Conservation (phyloP, 2,888 invertebrate species). For the Mimachlamys varia region DNA sequence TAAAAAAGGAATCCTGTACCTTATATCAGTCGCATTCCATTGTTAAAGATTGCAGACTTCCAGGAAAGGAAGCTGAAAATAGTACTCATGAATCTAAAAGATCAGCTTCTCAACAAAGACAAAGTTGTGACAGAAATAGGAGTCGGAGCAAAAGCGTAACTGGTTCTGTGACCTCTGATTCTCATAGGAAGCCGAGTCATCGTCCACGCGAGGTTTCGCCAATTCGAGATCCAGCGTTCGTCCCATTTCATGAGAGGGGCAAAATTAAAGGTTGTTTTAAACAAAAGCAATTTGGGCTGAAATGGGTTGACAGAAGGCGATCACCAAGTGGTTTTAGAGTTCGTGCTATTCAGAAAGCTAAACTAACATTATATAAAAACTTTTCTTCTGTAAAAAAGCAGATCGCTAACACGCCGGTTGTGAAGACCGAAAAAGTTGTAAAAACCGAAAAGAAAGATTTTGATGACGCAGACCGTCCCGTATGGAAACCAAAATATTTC, state of each 20-base stretch:
- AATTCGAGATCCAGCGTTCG: background rate
- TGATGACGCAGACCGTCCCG: background rate
- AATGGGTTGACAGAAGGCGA: conserved; percentile 4
- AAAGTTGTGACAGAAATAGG: background rate
- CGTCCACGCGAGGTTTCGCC: background rate
- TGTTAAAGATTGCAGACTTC: background rate
- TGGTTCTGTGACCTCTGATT: background rate
- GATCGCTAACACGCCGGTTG: background rate
- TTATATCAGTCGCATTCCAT: background rate
- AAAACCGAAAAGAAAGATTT: background rate
- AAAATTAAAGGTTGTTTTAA: background rate
- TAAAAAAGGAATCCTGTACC: background rate
- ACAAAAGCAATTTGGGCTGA: background rate
- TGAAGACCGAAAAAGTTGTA: background rate
- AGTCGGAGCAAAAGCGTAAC: background rate
- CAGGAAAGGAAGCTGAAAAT: background rate
- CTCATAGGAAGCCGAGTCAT: background rate
- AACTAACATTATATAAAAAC: background rate
- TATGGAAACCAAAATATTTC: background rate
- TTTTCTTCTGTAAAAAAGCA: background rate
- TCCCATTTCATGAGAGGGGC: background rate
- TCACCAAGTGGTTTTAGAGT: background rate
- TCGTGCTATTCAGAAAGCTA: conserved; percentile 7
- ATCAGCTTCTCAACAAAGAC: background rate
- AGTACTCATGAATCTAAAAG: background rate